Evolutionary conservation across 2,797 vertebrate genomes (phyloP).

Genomic region (Pelochelys cantorii): DNA sequence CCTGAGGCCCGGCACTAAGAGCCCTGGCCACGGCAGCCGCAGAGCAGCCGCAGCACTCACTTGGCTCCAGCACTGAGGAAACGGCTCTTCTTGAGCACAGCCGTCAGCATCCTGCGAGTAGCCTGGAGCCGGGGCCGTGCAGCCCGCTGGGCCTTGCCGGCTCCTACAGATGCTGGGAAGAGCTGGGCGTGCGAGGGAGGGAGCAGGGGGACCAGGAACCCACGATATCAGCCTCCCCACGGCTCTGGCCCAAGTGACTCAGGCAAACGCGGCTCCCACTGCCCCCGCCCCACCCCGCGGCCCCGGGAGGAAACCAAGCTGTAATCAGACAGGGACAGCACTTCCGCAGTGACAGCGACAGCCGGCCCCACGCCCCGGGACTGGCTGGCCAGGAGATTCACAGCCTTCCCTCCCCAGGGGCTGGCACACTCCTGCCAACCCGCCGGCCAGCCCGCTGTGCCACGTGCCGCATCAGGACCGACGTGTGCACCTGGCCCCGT

Average conservation of each 20-base stretch:
- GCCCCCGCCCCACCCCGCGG: not conserved
- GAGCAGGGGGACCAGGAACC: not conserved
- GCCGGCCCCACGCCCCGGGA: not conserved
- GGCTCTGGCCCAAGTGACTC: not conserved
- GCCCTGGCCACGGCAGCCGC: no score
- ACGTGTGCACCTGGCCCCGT: not conserved
- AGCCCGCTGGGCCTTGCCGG: not conserved
- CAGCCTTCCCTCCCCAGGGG: not conserved
- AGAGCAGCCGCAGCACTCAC: conserved; percentile 65
- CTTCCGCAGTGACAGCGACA: not conserved
- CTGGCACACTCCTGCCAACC: not conserved
- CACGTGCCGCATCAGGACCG: not conserved
- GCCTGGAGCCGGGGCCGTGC: no score
- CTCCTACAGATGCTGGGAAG: not conserved
- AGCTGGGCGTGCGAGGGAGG: not conserved
- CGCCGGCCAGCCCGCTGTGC: not conserved
- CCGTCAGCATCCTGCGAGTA: conserved; percentile 52
- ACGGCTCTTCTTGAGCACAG: conserved; percentile 13
- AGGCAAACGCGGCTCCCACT: not conserved
- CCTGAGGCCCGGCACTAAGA: no score
- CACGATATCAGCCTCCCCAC: conserved; percentile 42
- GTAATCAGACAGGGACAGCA: not conserved
- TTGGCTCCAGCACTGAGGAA: conserved; percentile 66
- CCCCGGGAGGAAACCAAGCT: not conserved
- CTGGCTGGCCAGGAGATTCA: not conserved